phyloP scores from a whole-genome alignment of 1,140 invertebrate genomes.

The Trialeurodes vaporariorum region DNA sequence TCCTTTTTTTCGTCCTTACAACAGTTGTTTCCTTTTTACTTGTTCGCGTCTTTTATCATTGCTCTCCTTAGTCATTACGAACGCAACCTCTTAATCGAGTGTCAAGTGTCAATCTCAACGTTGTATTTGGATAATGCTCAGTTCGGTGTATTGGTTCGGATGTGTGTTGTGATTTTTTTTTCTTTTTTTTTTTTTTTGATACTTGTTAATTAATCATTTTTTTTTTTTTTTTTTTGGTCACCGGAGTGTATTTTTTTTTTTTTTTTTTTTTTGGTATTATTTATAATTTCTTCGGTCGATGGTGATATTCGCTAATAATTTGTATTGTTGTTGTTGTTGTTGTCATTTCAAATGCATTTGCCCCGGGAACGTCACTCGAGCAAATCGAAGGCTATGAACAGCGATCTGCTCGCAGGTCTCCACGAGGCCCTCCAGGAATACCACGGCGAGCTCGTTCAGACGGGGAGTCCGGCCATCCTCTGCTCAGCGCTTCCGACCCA shows the following conservation, averaged over 20 bases:
- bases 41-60: no score
- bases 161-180: no score
- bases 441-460: slow-evolving; percentile 78
- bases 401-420: slow-evolving; percentile 54
- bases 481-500: slow-evolving; percentile 82
- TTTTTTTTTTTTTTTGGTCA: no score
- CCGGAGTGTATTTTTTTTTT: no score
- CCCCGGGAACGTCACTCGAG: slow-evolving; percentile 33
- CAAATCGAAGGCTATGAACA: slow-evolving; percentile 36
- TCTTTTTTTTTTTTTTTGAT: no score
- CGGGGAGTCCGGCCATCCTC: slow-evolving; percentile 80
- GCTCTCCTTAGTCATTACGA: no score
- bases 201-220: no score
- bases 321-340: slow-evolving; percentile 1
- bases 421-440: slow-evolving; percentile 72
- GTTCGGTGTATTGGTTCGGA: no score
- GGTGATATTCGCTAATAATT: background rate
- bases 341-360: slow-evolving; percentile 36
- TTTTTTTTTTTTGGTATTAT: no score
- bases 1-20: background rate
- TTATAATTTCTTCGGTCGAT: background rate
- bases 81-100: no score
- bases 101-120: no score
- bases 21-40: background rate
- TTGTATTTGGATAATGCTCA: no score